Evolutionary conservation across 2,113 vertebrate species (phyloP).

Genomic region (Ictalurus furcatus): DNA sequence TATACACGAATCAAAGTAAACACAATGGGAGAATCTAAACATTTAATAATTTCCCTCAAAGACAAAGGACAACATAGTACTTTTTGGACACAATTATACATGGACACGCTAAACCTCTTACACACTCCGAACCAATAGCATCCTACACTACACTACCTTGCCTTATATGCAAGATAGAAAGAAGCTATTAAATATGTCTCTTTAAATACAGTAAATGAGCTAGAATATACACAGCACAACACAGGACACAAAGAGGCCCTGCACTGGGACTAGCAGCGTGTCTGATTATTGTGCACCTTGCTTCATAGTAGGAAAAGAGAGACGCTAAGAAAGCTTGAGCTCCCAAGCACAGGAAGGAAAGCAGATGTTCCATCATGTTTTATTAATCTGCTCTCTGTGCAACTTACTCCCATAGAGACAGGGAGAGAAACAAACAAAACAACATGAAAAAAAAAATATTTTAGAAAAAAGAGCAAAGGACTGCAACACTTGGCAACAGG

Average conservation of each 20-base stretch:
- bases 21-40: background rate
- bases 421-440: slow-evolving; percentile 2
- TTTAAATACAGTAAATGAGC: background rate
- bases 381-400: slow-evolving; percentile 39
- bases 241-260: background rate
- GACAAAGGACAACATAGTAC: background rate
- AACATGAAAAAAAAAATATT: slow-evolving; percentile 12
- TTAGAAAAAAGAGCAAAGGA: background rate
- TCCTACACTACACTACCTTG: background rate
- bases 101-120: background rate
- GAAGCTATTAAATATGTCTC: background rate
- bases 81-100: background rate
- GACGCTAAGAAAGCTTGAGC: slow-evolving; percentile 19
- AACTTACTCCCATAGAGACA: slow-evolving; percentile 28
- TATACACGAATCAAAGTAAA: background rate
- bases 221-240: background rate
- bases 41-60: background rate
- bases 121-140: background rate
- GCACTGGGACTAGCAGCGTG: background rate
- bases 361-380: slow-evolving; percentile 50
- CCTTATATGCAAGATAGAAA: background rate
- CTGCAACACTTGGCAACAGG: background rate
- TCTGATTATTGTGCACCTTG: slow-evolving; percentile 12
- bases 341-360: slow-evolving; percentile 26
- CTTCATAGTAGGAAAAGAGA: slow-evolving; percentile 9